phyloP scores from a whole-genome alignment of 1,140 invertebrate genomes.

The Melanaphis sacchari region DNA sequence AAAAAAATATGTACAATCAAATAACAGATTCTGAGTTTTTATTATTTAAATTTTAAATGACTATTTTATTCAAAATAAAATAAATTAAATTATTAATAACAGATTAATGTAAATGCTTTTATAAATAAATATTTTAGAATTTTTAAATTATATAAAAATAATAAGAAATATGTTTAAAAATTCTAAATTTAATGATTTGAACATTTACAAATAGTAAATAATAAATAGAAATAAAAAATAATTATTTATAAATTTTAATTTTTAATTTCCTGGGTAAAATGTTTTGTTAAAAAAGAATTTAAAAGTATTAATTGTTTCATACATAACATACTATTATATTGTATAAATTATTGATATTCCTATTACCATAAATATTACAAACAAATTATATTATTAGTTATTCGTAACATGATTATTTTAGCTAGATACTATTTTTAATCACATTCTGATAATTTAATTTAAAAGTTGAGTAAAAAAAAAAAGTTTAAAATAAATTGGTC shows the following conservation, averaged over 20 bases:
- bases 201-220: neutral
- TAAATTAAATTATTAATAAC: neutral
- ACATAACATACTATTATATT: neutral
- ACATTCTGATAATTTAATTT: neutral
- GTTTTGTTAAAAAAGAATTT: neutral
- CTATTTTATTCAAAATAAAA: neutral
- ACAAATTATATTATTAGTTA: neutral
- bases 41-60: neutral
- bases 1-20: neutral
- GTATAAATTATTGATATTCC: neutral
- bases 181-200: neutral
- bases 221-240: neutral
- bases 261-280: neutral
- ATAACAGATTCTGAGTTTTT: neutral
- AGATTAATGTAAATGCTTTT: neutral
- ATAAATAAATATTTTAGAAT: neutral
- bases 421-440: neutral
- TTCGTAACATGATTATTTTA: neutral
- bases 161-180: neutral
- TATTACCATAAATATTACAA: neutral
- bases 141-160: neutral
- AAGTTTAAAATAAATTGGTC: slow-evolving; percentile 4
- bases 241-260: neutral
- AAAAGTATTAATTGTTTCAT: neutral
- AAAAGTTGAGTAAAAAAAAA: neutral